Conservation (phyloP, 2,888 invertebrate species). For the Clistopyga incitator region DNA sequence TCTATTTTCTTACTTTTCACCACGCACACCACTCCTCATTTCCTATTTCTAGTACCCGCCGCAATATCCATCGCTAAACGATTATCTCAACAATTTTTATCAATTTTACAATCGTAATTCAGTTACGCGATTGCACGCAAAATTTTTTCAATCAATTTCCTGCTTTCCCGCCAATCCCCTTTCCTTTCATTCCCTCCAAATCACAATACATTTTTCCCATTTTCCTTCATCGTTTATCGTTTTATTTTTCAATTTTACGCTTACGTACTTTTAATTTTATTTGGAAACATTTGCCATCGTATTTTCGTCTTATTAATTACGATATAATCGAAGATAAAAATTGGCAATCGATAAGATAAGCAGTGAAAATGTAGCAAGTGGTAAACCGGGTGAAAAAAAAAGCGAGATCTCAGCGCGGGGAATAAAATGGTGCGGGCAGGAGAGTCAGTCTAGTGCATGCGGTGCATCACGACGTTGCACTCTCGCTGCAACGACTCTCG, state of each 20-base stretch:
- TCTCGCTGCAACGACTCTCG: slow-evolving; percentile 59
- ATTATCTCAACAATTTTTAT: neutral
- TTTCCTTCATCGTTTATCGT: no score
- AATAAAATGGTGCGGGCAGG: slow-evolving; percentile 18
- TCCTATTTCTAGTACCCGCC: slow-evolving; percentile 10
- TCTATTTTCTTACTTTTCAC: slow-evolving; percentile 49
- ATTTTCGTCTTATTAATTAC: no score
- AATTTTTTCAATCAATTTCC: no score
- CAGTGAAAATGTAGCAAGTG: neutral
- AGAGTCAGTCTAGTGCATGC: slow-evolving; percentile 14
- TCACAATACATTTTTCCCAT: no score
- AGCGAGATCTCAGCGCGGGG: neutral
- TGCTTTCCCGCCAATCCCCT: no score
- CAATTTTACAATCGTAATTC: neutral
- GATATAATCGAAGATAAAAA: no score
- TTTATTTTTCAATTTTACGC: no score
- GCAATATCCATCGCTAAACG: neutral
- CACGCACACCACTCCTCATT: neutral
- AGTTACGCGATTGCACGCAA: no score
- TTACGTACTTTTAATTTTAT: no score
- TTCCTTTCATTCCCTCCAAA: no score
- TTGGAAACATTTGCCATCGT: no score
- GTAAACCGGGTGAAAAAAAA: neutral
- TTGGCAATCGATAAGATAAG: neutral
- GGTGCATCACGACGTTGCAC: slow-evolving; percentile 48